A percentile compares a stretch with the other conserved stretches of the same genome.
Evolutionary conservation across 2,113 vertebrate genomes (phyloP).

Genomic region (Odontesthes bonariensis): DNA sequence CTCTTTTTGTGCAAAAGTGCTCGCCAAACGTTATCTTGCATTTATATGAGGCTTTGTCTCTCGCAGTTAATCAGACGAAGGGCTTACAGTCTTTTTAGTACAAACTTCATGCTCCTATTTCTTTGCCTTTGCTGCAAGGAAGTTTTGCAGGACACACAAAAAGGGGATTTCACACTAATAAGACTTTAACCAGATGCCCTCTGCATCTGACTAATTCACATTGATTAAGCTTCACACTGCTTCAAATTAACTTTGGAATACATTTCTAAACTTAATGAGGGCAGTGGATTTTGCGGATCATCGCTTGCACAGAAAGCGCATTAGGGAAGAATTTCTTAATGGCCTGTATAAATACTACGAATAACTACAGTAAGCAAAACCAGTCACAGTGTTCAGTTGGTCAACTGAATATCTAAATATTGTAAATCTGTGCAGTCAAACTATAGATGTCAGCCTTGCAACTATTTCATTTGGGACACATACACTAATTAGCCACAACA

Average conservation of each 20-base stretch:
- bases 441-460: background rate
- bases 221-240: background rate
- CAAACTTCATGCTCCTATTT: background rate
- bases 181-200: conserved; percentile 9
- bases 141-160: background rate
- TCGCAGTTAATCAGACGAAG: background rate
- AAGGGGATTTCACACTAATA: conserved; percentile 20
- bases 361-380: background rate
- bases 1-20: background rate
- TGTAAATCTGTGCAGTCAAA: background rate
- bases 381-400: background rate
- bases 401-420: background rate
- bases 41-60: background rate
- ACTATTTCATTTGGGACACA: background rate
- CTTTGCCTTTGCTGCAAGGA: conserved; percentile 5
- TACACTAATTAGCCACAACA: background rate
- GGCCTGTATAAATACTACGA: background rate
- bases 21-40: background rate
- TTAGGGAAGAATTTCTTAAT: background rate
- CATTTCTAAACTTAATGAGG: conserved; percentile 1
- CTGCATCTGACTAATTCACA: conserved; percentile 4
- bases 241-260: conserved; percentile 8
- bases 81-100: background rate
- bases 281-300: conserved; percentile 13
- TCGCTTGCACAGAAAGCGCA: background rate